Base-by-base conservation (phyloP, 2,113 vertebrate genomes). In the Todiramphus saurophagus region DNA sequence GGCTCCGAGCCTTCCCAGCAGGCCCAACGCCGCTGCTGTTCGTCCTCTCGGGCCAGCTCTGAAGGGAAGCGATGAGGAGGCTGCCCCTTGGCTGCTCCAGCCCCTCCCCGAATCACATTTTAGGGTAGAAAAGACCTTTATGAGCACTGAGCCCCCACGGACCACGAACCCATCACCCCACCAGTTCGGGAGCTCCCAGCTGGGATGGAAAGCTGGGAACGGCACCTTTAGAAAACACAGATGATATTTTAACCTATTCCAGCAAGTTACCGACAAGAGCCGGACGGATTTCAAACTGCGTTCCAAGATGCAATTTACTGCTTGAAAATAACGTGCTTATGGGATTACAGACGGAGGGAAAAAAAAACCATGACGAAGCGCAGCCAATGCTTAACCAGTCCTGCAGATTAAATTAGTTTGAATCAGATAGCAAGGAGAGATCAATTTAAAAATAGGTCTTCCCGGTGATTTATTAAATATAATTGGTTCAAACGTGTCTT, bases 191-290 rank as follows among this genome's bases (percentile, higher is more conserved):
- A 30, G 48, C 48, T 25, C 51, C 35, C 0, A 13, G 60, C 10
- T 39, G 1, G 3, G 41, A 3, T 5, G 18, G 25, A 7, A 25
- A 28, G 13, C 5, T 7, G 46, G 72, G 30, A 70, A 62, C 3
- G 9, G 4, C 0, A 3, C 2, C 44, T 2, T n/a, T 5, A 30
- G 2, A 1, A 14, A 3, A 3, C 3, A 3, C 33, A 9, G 81
- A 17, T 7, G 39, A 2, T 17, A 2, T 20, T 46, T 41, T 10
- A 20, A 66, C 66, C 50, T 41, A 3, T 77, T 39, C 39, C 55
- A 21, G 1, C 24, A 6, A 11, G 20, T n/a, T 19, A 31, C 2
- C 72, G 6, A 31, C 39, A 7, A 2, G 21, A 2, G 30, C 13
- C 67, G 8, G 1, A 1, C 4, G 0, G 84, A 44, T 58, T 83